phyloP scores from a whole-genome alignment of 2,797 vertebrate species.

The Coregonus suidteri region DNA sequence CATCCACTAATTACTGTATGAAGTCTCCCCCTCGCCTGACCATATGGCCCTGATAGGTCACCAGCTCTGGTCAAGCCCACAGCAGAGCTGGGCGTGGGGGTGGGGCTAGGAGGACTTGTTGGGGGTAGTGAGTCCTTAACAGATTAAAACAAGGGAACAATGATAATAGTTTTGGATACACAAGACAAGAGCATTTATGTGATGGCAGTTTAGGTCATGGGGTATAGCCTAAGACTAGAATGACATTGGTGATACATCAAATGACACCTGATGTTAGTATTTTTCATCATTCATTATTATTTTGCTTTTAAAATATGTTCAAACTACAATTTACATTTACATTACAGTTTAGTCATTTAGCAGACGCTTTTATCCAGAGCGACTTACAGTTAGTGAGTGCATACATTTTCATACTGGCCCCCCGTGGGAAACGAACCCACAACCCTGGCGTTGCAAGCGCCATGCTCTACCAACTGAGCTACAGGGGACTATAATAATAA shows the following conservation, averaged over 20 bases:
- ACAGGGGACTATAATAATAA: too few relatives aligned
- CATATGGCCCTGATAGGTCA: conserved; percentile 75
- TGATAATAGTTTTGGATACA: conserved; percentile 42
- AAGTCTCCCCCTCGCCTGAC: conserved; percentile 50
- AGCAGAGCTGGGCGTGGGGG: conserved; percentile 25
- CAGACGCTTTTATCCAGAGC: too few relatives aligned
- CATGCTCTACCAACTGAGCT: too few relatives aligned
- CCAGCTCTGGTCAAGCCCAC: conserved; percentile 48
- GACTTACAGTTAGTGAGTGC: too few relatives aligned
- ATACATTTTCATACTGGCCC: too few relatives aligned
- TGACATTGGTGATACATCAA: background rate
- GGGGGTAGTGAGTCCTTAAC: conserved; percentile 38
- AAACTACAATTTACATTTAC: background rate
- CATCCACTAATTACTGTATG: conserved; percentile 61
- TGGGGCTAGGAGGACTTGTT: conserved; percentile 39
- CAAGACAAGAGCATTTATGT: background rate
- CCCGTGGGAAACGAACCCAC: too few relatives aligned
- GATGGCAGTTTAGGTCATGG: background rate
- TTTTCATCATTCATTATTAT: background rate
- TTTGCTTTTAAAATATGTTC: background rate
- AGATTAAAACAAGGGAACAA: conserved; percentile 49
- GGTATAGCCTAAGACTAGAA: background rate
- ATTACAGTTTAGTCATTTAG: too few relatives aligned
- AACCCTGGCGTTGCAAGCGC: too few relatives aligned
- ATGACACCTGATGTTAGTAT: background rate